These are phyloP conservation scores for Corydoras sp. DNA, from an alignment of 2,113 vertebrate species.

Conservation along the genomic window DNA sequence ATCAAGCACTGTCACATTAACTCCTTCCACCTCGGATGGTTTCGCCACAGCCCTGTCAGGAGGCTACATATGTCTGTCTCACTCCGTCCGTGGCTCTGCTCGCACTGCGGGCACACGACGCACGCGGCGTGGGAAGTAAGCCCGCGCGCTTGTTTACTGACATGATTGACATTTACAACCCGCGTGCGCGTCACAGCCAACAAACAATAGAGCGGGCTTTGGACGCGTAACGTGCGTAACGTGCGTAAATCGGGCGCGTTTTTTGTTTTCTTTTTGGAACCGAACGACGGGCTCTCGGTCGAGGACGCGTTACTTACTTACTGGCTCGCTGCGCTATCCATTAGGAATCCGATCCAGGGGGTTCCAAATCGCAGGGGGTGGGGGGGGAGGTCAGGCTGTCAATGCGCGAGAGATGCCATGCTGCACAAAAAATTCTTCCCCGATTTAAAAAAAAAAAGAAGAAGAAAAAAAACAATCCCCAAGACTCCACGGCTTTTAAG, in stretches of 20 bases:
- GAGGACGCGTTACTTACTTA: constrained; percentile 56
- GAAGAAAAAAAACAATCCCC: constrained; percentile 30
- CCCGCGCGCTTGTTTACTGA: constrained; percentile 21
- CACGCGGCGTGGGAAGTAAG: constrained; percentile 18
- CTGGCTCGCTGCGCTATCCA: constrained; percentile 54
- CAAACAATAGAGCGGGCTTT: background rate
- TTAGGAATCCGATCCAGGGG: constrained; percentile 46
- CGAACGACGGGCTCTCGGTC: no score
- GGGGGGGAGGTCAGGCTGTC: constrained; percentile 28
- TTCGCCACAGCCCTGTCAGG: constrained; percentile 60
- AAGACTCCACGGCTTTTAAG: constrained; percentile 44
- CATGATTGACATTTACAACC: constrained; percentile 34
- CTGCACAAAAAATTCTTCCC: constrained; percentile 12
- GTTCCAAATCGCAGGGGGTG: constrained; percentile 39
- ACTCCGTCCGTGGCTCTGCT: constrained; percentile 44
- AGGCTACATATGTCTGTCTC: constrained; percentile 60
- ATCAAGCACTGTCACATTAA: constrained; percentile 74
- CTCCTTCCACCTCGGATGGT: constrained; percentile 64
- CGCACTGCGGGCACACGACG: constrained; percentile 30
- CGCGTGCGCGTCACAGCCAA: background rate
- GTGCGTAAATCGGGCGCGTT: no score
- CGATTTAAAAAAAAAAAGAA: background rate
- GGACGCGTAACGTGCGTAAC: background rate
- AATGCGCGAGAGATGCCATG: constrained; percentile 44
- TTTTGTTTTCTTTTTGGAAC: no score